phyloP scores from a whole-genome alignment of 2,888 invertebrate species.

The Chirona hameri region DNA sequence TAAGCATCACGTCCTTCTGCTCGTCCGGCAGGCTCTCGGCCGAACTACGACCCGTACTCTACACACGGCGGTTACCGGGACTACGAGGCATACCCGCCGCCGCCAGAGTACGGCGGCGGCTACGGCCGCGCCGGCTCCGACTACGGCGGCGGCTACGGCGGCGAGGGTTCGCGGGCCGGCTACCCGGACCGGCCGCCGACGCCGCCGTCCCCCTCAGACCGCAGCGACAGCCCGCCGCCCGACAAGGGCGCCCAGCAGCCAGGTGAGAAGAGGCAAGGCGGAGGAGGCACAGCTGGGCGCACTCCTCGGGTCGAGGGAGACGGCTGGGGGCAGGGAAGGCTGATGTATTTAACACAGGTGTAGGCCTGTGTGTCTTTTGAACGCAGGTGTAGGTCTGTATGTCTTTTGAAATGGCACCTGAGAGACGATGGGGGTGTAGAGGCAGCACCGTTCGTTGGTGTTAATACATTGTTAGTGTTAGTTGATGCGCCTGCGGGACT shows the following conservation, averaged over 20 bases:
- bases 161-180: conserved; percentile 3
- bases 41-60: conserved; percentile 6
- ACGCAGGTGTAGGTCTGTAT: too few species aligned
- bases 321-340: background rate
- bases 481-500: too few species aligned
- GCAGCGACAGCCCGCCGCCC: conserved; percentile 55
- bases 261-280: background rate
- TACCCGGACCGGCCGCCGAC: conserved; percentile 46
- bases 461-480: too few species aligned
- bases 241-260: conserved; percentile 40
- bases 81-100: conserved; percentile 56
- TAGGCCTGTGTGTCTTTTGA: too few species aligned
- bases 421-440: too few species aligned
- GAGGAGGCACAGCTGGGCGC: too few species aligned
- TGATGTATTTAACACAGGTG: too few species aligned
- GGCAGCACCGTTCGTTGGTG: too few species aligned
- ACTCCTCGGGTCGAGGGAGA: background rate
- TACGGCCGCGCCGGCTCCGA: conserved; percentile 42
- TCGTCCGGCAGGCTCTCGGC: conserved; percentile 22
- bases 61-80: conserved; percentile 43
- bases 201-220: conserved; percentile 57
- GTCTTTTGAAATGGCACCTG: too few species aligned
- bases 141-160: conserved; percentile 46
- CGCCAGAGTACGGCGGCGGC: conserved; percentile 46
- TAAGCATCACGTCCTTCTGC: too few species aligned